phyloP scores from a whole-genome alignment of 2,888 invertebrate genomes.

The Latrodectus hesperus region DNA sequence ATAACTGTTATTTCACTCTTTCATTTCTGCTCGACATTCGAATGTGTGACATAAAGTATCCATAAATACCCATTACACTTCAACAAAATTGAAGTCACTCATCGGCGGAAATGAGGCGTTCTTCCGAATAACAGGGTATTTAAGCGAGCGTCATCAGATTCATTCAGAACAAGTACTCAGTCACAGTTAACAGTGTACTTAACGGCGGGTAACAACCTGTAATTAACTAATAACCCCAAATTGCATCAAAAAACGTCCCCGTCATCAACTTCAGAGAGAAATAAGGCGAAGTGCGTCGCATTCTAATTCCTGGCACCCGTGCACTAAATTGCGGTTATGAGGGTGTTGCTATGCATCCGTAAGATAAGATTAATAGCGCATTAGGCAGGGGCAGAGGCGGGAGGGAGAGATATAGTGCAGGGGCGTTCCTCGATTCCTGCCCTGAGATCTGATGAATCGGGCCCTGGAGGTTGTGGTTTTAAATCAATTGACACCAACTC shows the following conservation, averaged over 20 bases:
- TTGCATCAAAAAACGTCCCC: not conserved
- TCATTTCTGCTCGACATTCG: no score
- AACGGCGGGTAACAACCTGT: constrained; percentile 14
- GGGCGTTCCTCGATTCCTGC: constrained; percentile 34
- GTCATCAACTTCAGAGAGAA: not conserved
- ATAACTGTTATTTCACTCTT: no score
- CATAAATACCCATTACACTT: no score
- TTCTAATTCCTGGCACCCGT: not conserved
- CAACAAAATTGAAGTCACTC: not conserved
- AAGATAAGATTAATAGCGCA: constrained; percentile 42
- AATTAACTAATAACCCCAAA: constrained; percentile 28
- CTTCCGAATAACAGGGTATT: not conserved
- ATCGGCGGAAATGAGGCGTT: not conserved
- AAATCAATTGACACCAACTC: constrained; percentile 62
- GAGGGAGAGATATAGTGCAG: constrained; percentile 15
- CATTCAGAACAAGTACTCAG: not conserved
- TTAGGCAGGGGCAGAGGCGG: constrained; percentile 9
- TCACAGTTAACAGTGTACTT: constrained; percentile 7
- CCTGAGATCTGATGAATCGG: constrained; percentile 54
- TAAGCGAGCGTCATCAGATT: not conserved
- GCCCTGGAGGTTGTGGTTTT: constrained; percentile 52
- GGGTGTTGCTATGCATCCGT: constrained; percentile 32
- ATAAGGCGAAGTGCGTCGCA: not conserved
- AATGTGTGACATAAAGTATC: no score
- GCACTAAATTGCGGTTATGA: constrained; percentile 3